Conservation (phyloP, 2,113 vertebrate species). For the Rhinogobius similis region DNA sequence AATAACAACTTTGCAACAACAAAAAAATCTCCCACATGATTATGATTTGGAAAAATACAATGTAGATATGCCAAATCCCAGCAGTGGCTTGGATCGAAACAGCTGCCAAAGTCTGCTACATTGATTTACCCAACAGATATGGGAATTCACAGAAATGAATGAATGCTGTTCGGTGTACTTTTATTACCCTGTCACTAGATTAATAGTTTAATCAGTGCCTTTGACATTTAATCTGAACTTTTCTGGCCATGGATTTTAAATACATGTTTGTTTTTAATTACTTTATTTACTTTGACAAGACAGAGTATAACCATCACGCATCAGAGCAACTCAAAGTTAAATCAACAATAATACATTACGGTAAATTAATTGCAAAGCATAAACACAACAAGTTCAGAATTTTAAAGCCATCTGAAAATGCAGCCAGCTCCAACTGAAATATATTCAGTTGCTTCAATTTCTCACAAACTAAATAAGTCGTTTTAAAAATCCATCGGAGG, state of each 20-base stretch:
- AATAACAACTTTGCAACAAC: no score
- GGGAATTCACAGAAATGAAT: not conserved
- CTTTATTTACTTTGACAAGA: not conserved
- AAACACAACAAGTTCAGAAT: not conserved
- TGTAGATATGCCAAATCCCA: not conserved
- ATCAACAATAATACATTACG: not conserved
- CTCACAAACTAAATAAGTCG: slow-evolving; percentile 18
- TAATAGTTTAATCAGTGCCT: not conserved
- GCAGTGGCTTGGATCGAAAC: not conserved
- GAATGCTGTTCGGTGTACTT: not conserved
- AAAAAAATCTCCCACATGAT: not conserved
- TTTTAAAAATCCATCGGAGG: slow-evolving; percentile 6
- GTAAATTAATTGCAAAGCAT: not conserved
- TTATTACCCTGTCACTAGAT: not conserved
- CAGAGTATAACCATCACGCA: not conserved
- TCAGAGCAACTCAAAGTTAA: not conserved
- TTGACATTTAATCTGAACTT: not conserved
- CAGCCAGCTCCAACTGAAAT: not conserved
- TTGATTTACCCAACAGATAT: not conserved
- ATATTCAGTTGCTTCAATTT: not conserved
- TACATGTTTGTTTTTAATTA: not conserved
- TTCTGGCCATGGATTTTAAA: not conserved
- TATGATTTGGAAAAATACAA: not conserved
- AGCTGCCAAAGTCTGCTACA: not conserved
- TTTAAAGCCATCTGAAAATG: not conserved